Percentiles rank a stretch among this genome's conserved stretches.
Evolutionary conservation across 2,888 invertebrate genomes (phyloP).

Genomic region (Pristionchus maxplancki): DNA sequence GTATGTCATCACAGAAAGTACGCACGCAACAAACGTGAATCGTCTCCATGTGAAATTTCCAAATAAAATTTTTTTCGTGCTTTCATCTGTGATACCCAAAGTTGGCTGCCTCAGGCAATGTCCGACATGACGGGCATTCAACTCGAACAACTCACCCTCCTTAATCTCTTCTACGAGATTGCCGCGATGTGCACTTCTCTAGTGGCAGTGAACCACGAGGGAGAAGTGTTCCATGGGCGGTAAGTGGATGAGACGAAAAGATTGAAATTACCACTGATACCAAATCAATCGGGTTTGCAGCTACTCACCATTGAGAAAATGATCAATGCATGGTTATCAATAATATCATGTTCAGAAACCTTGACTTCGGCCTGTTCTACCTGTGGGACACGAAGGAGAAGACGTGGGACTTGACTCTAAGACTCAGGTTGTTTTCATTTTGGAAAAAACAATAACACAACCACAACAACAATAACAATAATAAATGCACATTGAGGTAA

Average conservation of each 20-base stretch:
- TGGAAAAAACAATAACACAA: neutral
- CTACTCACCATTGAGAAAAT: no score
- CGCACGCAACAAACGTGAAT: no score
- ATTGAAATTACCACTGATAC: no score
- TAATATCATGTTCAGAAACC: constrained; percentile 78
- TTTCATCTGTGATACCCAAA: no score
- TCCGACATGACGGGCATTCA: constrained; percentile 54
- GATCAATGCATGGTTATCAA: no score
- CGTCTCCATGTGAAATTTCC: no score
- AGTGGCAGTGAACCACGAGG: constrained; percentile 79
- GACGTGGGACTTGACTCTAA: constrained; percentile 56
- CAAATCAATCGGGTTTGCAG: no score
- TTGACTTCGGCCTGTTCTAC: constrained; percentile 80
- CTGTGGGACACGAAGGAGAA: constrained; percentile 55
- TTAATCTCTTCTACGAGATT: constrained; percentile 82
- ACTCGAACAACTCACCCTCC: constrained; percentile 80
- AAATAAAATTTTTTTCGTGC: no score
- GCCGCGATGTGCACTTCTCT: constrained; percentile 82
- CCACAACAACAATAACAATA: no score
- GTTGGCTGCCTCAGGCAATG: constrained; percentile 54
- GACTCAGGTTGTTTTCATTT: no score
- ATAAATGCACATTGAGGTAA: no score
- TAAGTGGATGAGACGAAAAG: constrained; percentile 1
- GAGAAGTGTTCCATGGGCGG: constrained; percentile 80
- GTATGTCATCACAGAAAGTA: no score